These are phyloP conservation scores for Megaleporinus macrocephalus DNA, from an alignment of 2,113 vertebrate species.

Conservation along the genomic window DNA sequence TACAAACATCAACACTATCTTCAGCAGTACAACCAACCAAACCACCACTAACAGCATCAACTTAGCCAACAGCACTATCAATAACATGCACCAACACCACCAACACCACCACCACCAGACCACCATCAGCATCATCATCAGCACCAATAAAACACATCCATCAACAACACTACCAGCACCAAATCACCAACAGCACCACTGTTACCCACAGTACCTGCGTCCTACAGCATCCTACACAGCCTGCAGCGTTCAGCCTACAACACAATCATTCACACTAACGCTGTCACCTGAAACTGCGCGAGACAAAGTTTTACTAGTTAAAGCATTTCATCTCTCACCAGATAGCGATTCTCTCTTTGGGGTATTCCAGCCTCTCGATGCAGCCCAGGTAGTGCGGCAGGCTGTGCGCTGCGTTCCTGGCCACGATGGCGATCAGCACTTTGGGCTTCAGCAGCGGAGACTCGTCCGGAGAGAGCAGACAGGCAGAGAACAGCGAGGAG, in stretches of 20 bases:
- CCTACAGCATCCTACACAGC: too few species aligned
- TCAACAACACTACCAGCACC: neutral
- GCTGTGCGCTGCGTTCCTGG: constrained; percentile 87
- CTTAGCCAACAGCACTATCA: too few species aligned
- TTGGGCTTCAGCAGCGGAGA: constrained; percentile 85
- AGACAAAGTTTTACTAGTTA: neutral
- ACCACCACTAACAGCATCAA: neutral
- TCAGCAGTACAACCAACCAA: neutral
- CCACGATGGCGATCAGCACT: constrained; percentile 86
- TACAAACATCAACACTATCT: neutral
- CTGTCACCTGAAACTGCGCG: too few species aligned
- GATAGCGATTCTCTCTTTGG: constrained; percentile 88
- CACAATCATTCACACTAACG: too few species aligned
- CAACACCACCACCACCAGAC: neutral
- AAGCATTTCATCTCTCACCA: constrained; percentile 78
- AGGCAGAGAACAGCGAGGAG: constrained; percentile 60
- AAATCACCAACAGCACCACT: neutral
- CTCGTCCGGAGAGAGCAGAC: constrained; percentile 66
- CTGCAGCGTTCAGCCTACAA: too few species aligned
- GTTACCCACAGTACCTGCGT: too few species aligned
- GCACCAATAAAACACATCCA: neutral
- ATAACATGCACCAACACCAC: too few species aligned
- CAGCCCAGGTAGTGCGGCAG: constrained; percentile 89
- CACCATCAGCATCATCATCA: neutral
- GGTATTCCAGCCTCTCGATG: constrained; percentile 89